Base-by-base conservation (phyloP, 1,140 invertebrate species). In the Cherax destructor region DNA sequence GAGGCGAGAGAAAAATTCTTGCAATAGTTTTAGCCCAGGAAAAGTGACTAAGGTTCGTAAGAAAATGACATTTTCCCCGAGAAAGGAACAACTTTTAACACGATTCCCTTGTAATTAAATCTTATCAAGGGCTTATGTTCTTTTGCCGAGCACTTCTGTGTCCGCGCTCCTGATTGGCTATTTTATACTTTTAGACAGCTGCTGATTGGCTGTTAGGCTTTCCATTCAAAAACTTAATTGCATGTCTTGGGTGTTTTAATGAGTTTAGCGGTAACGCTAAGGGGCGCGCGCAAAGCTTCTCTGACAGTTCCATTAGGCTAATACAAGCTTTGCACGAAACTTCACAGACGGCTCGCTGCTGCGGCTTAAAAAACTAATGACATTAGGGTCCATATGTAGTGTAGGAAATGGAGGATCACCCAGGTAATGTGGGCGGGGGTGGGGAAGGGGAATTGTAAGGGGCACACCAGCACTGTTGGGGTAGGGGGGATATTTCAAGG, bases 171-270 rank as follows among this genome's bases (percentile, higher is more conserved):
- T 87, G 91, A 92, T 92, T 92, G 91, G 91, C 91, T 88, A 92
- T 92, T 92, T 92, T 88, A 92, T 88, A 92, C 91, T 92, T 92
- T 92, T 88, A 92, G 86, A 92, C 91, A 88, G 79, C 83, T 85
- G 85, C 81, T 92, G 91, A 92, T 92, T 92, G 91, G 91, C 86
- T 88, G 86, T 79, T 87, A 78, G 86, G 91, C 86, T 86, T 77
- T 92, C 91, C 91, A 92, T 92, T 92, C 86, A 92, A 92, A 92
- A 92, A 92, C 91, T 92, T 92, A 92, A 92, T 92, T 92, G 91
- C 91, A 80, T 92, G 91, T 88, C 91, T 92, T 88, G 91, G 91
- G 80, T 84, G 86, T 88, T 92, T 88, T 92, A 92, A 92, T 92
- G 91, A 92, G 91, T 92, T 92, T 92, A 88, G 91, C 77, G 91